phyloP scores from a whole-genome alignment of 1,140 invertebrate species.

The Polypedilum vanderplanki region DNA sequence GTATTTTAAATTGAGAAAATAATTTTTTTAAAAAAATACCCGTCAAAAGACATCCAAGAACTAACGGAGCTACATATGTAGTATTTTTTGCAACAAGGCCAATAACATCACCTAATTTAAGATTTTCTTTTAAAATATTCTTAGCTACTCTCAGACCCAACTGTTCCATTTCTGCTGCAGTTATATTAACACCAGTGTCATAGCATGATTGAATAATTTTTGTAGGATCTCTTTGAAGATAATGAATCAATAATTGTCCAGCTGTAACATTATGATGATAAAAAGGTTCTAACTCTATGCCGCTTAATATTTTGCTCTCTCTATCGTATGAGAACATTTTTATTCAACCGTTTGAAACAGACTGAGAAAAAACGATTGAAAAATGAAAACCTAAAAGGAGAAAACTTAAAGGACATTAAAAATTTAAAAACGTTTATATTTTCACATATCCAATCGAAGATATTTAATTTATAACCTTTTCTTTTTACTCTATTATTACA shows the following conservation, averaged over 20 bases:
- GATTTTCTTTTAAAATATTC: conserved; percentile 17
- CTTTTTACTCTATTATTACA: background rate
- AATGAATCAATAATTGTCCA: conserved; percentile 41
- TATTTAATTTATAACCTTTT: background rate
- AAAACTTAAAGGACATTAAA: background rate
- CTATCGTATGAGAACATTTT: conserved; percentile 37
- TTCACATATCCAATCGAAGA: background rate
- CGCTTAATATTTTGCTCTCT: conserved; percentile 43
- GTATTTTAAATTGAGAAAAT: background rate
- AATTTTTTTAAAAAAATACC: conserved; percentile 39
- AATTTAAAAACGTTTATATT: background rate
- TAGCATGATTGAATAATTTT: conserved; percentile 38
- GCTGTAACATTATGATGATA: conserved; percentile 41
- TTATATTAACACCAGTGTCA: conserved; percentile 10
- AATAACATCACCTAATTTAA: conserved; percentile 16
- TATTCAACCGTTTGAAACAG: background rate
- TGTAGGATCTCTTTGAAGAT: conserved; percentile 40
- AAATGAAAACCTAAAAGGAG: background rate
- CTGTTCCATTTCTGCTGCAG: conserved; percentile 9
- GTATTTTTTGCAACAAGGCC: background rate
- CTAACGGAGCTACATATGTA: conserved; percentile 30
- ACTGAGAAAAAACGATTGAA: background rate
- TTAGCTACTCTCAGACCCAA: conserved; percentile 10
- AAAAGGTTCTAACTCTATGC: conserved; percentile 39
- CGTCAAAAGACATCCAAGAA: conserved; percentile 37